Evolutionary conservation across 2,797 vertebrate species (phyloP), one percentile per base, ranked within the genome.

Genomic region (Enteromius treurensis): DNA sequence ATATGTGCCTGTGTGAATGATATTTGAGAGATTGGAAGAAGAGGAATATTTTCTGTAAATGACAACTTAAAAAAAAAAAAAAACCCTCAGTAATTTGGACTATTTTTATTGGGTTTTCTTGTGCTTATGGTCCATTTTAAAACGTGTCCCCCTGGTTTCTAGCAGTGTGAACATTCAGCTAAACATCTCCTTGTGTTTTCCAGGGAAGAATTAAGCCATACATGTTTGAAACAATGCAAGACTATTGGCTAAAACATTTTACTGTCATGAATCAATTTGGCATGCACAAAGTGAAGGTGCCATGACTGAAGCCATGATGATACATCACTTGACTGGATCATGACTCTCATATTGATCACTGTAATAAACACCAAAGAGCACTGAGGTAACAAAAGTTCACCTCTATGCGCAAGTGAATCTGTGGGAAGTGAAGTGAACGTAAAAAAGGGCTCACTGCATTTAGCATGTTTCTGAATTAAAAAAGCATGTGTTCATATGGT

Each of bases 391-490:
- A 53, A 8, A 68, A 29, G 40, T 51, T 64, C 47, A 13, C 4
- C 21, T 68, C 21, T 7, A 17, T 68, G 64, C 49, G 68, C 6
- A 53, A 68, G 81, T 62, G 75, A 73, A 23, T 80, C 34, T n/a
- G 40, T 80, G 19, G 29, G 29, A 60, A 45, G 42, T 47, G 14
- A 75, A 68, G 15, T 3, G 7, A 45, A 26, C 0, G 9, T 17
- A 80, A 68, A 34, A 3, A 73, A 29, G 10, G 40, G 26, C 64
- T 67, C 55, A 42, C 21, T 37, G 53, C 26, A 34, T 29, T 68
- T 34, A 69, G 70, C 37, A 62, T 85, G 73, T 74, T 75, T 78
- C 23, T 81, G 23, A 68, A 80, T 81, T 81, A 40, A 26, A 75
- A 75, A 65, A 47, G 26, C 51, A 40, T 77, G 62, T 77, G 60